Base-by-base conservation (phyloP, 2,888 invertebrate species). In the Maniola hyperantus region DNA sequence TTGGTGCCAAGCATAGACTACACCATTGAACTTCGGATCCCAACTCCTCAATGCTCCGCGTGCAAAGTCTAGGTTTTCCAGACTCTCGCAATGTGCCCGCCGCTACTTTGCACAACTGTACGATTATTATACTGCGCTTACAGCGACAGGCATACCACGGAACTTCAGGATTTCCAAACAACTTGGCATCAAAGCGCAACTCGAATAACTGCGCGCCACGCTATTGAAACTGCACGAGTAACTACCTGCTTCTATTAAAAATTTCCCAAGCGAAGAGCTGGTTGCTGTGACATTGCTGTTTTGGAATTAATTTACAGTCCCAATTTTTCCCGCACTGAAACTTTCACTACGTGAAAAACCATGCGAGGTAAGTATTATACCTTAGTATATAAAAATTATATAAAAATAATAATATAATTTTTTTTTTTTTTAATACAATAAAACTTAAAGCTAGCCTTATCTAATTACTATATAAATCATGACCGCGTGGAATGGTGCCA, bases 121-220 rank as follows among this genome's bases (percentile, higher is more conserved):
- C 8, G 15, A 15, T 48, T 8, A 15, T 15, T 18, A 4, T 15
- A 2, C 8, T 48, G 48, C 15, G 18, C 18, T 33, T 34, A 48
- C 15, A 46, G 46, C 15, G 18, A 48, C 46, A 48, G 34, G 15
- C 46, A 48, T 15, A 10, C 34, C 13, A 46, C 33, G 33, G 34
- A 34, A 59, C 46, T 59, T 59, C 34, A 6, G 34, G 33, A 46
- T 59, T 59, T 59, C 46, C 48, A 48, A 59, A 48, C 59, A 59
- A 59, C 33, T 33, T 46, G 46, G 59, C 46, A 6, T 46, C 48
- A 59, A 59, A 59, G 46, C 42, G 42, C 48, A 59, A 59, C 46
- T 48, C 48, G 33, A 59, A 57, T 57, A 57, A 57, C 57, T 11
- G 50, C 18, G 34, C 34, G 18, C 15, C 18, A 18, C 34, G 18